Conservation (phyloP, 2,797 vertebrate species). For the Ctenopoma kingsleyae region DNA sequence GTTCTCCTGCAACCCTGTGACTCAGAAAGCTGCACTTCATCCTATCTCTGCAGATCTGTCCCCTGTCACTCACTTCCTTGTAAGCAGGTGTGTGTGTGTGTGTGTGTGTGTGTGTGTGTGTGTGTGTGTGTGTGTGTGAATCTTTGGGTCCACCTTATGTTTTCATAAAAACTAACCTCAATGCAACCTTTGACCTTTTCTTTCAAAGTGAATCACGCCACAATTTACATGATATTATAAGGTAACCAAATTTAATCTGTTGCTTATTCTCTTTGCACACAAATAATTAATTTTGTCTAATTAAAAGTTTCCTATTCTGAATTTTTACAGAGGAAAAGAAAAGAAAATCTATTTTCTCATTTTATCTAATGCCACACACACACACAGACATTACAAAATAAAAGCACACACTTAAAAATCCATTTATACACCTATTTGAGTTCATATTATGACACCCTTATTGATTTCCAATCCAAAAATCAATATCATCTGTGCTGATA, state of each 20-base stretch:
- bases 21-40: constrained; percentile 65
- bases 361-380: background rate
- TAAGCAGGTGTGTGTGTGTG: constrained; percentile 15
- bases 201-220: constrained; percentile 15
- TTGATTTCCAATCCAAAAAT: constrained; percentile 67
- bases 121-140: constrained; percentile 13
- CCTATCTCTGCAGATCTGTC: constrained; percentile 59
- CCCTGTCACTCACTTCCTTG: constrained; percentile 58
- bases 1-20: constrained; percentile 33
- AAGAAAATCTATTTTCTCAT: background rate
- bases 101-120: constrained; percentile 17
- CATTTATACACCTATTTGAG: background rate
- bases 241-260: background rate
- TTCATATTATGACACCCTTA: constrained; percentile 58
- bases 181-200: constrained; percentile 24
- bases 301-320: background rate
- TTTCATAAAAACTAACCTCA: background rate
- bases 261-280: background rate
- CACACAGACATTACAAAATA: background rate
- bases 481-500: constrained; percentile 40
- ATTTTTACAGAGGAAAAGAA: background rate
- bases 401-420: background rate
- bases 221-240: background rate
- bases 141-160: background rate
- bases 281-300: constrained; percentile 21